phyloP scores from a whole-genome alignment of 2,888 invertebrate genomes.

The Agriopis marginaria region DNA sequence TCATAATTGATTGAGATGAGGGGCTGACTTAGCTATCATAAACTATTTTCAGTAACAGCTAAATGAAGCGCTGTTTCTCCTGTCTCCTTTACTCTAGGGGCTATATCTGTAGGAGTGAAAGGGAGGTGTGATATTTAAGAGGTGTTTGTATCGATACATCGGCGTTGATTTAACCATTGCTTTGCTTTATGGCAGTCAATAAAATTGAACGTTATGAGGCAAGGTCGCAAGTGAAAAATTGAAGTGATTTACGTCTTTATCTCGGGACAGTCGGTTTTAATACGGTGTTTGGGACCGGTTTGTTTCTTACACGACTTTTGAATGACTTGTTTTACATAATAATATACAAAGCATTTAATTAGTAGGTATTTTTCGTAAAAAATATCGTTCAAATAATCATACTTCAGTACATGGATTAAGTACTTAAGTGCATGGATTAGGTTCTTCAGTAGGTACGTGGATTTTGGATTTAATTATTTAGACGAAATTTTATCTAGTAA shows the following conservation, averaged over 20 bases:
- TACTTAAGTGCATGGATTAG: too few relatives aligned
- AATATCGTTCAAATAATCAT: background rate
- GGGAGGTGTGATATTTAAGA: slow-evolving; percentile 75
- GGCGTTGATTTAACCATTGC: slow-evolving; percentile 85
- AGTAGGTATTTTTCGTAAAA: background rate
- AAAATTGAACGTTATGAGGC: slow-evolving; percentile 86
- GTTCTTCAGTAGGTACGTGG: too few relatives aligned
- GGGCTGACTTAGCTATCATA: slow-evolving; percentile 73
- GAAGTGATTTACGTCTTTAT: slow-evolving; percentile 82
- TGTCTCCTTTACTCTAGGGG: slow-evolving; percentile 57
- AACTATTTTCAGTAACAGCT: slow-evolving; percentile 83
- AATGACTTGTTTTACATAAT: background rate
- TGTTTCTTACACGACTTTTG: background rate
- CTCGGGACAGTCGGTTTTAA: slow-evolving; percentile 61
- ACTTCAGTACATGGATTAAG: too few relatives aligned
- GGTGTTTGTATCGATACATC: slow-evolving; percentile 83
- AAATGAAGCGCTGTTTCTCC: slow-evolving; percentile 71
- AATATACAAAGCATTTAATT: background rate
- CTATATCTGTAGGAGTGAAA: slow-evolving; percentile 52
- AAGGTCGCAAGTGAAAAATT: slow-evolving; percentile 83
- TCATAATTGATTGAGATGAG: slow-evolving; percentile 49
- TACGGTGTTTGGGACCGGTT: slow-evolving; percentile 46
- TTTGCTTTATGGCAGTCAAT: slow-evolving; percentile 85
- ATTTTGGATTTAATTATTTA: too few relatives aligned
- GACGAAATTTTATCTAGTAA: too few relatives aligned